phyloP scores from a whole-genome alignment of 37 sponge, comb jelly and placozoan genomes.

The Beroe forskalii region DNA sequence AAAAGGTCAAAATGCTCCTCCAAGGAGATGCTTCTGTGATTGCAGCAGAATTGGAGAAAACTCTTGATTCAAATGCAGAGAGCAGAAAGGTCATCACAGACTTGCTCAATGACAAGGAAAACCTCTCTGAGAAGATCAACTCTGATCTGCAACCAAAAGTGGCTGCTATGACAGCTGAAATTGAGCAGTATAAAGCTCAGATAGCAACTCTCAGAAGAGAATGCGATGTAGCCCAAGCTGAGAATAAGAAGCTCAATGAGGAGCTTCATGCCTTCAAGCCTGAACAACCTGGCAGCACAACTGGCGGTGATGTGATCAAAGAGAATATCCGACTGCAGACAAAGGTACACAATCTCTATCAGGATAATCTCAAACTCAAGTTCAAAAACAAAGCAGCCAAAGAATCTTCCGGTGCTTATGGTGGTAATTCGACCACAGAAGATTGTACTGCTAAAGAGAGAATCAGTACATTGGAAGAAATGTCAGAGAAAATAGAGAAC shows the following conservation, averaged over 20 bases:
- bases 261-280: conserved; percentile 40
- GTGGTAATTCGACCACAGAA: conserved; percentile 39
- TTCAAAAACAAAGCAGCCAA: conserved; percentile 22
- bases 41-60: conserved; percentile 53
- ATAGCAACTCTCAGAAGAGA: neutral
- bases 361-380: conserved; percentile 53
- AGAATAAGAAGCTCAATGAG: neutral
- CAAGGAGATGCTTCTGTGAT: conserved; percentile 47
- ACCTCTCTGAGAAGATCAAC: conserved; percentile 18
- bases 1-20: conserved; percentile 46
- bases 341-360: conserved; percentile 60
- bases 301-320: conserved; percentile 38
- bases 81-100: conserved; percentile 51
- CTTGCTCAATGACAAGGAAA: conserved; percentile 50
- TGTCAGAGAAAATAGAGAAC: conserved; percentile 56
- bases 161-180: conserved; percentile 7
- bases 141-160: conserved; percentile 21
- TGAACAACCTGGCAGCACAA: conserved; percentile 48
- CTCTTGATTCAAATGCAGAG: conserved; percentile 45
- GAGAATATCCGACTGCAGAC: conserved; percentile 63
- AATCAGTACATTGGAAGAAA: conserved; percentile 56
- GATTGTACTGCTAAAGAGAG: conserved; percentile 20
- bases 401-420: neutral
- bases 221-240: neutral
- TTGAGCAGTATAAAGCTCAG: neutral